These are phyloP conservation scores for Caenorhabditis latens DNA, from an alignment of 1,140 invertebrate species.

Conservation along the genomic window DNA sequence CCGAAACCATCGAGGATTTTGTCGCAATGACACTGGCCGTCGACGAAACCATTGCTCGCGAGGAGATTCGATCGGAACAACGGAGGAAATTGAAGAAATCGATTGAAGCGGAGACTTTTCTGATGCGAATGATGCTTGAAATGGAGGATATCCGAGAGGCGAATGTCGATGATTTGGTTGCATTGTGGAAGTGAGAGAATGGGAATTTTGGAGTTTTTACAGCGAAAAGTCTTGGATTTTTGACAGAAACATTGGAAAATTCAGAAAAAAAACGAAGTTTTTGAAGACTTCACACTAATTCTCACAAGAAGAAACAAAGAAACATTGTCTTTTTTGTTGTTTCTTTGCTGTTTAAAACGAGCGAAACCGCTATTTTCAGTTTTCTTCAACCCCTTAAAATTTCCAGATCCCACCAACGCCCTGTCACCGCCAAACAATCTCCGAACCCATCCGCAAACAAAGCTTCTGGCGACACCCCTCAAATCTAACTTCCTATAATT, in stretches of 20 bases:
- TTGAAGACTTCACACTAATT: no score
- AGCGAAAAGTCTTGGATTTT: no score
- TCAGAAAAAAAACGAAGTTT: no score
- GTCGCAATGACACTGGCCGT: slow-evolving; percentile 8
- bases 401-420: slow-evolving; percentile 17
- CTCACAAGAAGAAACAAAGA: no score
- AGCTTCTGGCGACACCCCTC: slow-evolving; percentile 3
- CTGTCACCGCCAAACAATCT: not conserved
- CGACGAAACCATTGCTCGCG: slow-evolving; percentile 30
- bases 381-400: no score
- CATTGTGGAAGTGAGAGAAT: slow-evolving; percentile 13
- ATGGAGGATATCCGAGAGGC: slow-evolving; percentile 44
- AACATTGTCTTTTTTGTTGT: no score
- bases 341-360: no score
- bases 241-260: no score
- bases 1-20: not conserved
- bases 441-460: not conserved
- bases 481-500: not conserved
- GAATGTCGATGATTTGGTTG: not conserved
- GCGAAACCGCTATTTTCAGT: no score
- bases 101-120: slow-evolving; percentile 28
- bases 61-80: slow-evolving; percentile 16
- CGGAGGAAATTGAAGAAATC: slow-evolving; percentile 15
- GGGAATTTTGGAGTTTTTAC: not conserved
- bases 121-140: slow-evolving; percentile 43